phyloP scores from a whole-genome alignment of 2,113 vertebrate genomes.

The Progne subis region DNA sequence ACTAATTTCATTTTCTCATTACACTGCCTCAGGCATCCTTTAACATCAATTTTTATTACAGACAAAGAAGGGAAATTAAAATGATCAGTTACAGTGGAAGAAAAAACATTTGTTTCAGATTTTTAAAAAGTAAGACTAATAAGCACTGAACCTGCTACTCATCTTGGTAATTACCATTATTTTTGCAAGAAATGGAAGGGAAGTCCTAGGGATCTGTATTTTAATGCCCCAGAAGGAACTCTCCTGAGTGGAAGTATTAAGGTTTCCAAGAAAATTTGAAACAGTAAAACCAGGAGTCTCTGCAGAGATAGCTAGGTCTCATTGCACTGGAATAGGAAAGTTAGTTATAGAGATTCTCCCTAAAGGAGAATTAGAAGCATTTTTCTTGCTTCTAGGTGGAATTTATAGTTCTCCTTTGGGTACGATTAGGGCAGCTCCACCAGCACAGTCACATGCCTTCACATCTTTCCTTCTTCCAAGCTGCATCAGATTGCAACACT shows the following conservation, averaged over 20 bases:
- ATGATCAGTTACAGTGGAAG: constrained; percentile 81
- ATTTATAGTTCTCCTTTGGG: constrained; percentile 32
- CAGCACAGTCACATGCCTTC: background rate
- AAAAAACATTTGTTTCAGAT: constrained; percentile 82
- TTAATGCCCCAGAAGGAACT: constrained; percentile 24
- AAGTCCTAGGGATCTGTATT: constrained; percentile 20
- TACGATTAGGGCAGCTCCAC: background rate
- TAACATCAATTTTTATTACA: constrained; percentile 98
- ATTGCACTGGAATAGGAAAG: constrained; percentile 4
- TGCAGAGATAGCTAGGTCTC: constrained; percentile 8
- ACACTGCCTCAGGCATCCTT: constrained; percentile 90
- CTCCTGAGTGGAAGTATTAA: background rate
- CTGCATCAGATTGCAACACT: background rate
- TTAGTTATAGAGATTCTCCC: constrained; percentile 43
- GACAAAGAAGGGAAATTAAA: constrained; percentile 95
- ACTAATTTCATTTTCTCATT: constrained; percentile 99
- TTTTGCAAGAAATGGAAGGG: constrained; percentile 35
- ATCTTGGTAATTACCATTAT: constrained; percentile 74
- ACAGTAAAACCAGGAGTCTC: background rate
- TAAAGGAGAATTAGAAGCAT: constrained; percentile 28
- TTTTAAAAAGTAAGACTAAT: constrained; percentile 80
- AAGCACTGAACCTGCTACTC: constrained; percentile 72
- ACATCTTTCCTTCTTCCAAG: background rate
- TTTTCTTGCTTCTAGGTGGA: constrained; percentile 34
- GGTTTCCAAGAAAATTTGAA: constrained; percentile 17